Evolutionary conservation across 2,888 invertebrate genomes (phyloP), one percentile per base, ranked within the genome.

Genomic region (Limnephilus auricula): DNA sequence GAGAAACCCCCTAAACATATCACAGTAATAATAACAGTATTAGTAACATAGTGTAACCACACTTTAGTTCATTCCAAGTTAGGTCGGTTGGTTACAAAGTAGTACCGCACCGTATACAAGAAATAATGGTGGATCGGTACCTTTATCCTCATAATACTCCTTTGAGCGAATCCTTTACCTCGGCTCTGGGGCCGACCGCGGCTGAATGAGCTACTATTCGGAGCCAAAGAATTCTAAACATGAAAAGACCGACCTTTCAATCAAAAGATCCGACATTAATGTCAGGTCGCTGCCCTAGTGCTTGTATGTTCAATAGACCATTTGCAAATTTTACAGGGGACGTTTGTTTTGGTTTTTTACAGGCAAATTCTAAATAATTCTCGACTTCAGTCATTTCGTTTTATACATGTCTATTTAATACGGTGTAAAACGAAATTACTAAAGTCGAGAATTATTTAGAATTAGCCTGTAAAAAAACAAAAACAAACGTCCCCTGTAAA

Each of bases 201-300:
- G 82, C 82, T 82, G 34, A 82, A 34, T 82, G 82, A 82, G 34
- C 82, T 37, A 82, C 82, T 34, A 34, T 82, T 82, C 34, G 18
- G 82, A 82, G 32, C 82, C 82, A 34, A 82, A 82, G 82, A 82
- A 82, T 82, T 32, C 82, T 34, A 32, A 31, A n/a, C 32, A 82
- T 82, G 82, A 82, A 82, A 82, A 37, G 82, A 32, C 82, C 82
- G 80, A 82, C 82, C 82, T 82, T 82, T 82, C 82, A 82, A 82
- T 82, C 82, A 82, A 82, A 82, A 82, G 82, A 82, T 82, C 82
- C 82, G 82, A 82, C 82, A n/a, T 25, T 82, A 82, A 32, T 34
- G 32, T 34, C 82, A 82, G 82, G n/a, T n/a, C n/a, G n/a, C n/a
- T n/a, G n/a, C n/a, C n/a, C n/a, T n/a, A n/a, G n/a, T n/a, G n/a